Base-by-base conservation (phyloP, 2,888 invertebrate species). In the Sthenelais limicola region DNA sequence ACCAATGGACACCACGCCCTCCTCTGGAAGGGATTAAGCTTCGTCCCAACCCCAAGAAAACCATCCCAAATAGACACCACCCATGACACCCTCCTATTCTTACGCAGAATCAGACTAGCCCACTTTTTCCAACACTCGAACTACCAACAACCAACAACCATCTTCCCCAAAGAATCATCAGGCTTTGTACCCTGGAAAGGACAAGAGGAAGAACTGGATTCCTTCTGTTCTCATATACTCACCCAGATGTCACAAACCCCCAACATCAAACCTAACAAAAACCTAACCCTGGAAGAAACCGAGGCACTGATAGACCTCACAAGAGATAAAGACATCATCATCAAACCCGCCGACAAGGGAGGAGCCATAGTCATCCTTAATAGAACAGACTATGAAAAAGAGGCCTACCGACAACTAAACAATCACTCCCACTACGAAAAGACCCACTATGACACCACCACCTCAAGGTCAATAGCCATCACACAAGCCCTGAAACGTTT, bases 361-460 rank as follows among this genome's bases (percentile, higher is more conserved):
- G 66, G 66, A 18, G 66, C 66, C n/a, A 43, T 66, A 5, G 66
- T 66, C 3, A 35, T 66, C n/a, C 30, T 66, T 26, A 28, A 66
- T 12, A 66, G 26, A 15, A 66, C 24, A 5, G 66, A 66, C 43
- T 66, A 66, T 43, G 21, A 38, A 12, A 38, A 38, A 18, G 28
- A 66, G 26, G n/a, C 21, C 12, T 26, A 43, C 35, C 26, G 28
- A n/a, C 66, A 66, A 66, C 66, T 66, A 3, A 58, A 24, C 58
- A 35, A 58, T 33, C 26, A 24, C 2, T 7, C 24, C 30, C 18
- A n/a, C 58, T 58, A 58, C n/a, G 18, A 5, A 3, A 18, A 58
- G 24, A 26, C 24, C 7, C n/a, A 9, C 24, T 18, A 9, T 12
- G 52, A 52, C 21, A 21, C 24, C 15, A 43, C 43, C 18, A 9